Conservation (phyloP, 2,113 vertebrate genomes). For the Merops nubicus region DNA sequence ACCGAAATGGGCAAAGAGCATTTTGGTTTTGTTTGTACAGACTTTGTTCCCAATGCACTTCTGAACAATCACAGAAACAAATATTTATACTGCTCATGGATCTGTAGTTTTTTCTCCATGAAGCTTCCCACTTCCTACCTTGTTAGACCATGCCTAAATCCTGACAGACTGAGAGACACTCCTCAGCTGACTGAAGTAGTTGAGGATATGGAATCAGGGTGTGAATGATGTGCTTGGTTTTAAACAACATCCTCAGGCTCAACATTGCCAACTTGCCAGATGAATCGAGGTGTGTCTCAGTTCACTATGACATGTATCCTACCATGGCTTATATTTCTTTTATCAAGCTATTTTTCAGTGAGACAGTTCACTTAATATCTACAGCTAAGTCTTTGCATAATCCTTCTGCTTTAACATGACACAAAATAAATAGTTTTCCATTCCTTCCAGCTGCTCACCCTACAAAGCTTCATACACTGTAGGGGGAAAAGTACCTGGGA, state of each 20-base stretch:
- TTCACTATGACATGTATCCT: neutral
- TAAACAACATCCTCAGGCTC: neutral
- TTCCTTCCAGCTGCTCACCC: neutral
- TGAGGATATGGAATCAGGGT: neutral
- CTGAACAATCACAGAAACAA: neutral
- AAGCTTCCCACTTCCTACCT: neutral
- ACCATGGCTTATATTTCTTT: neutral
- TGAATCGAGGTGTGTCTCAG: neutral
- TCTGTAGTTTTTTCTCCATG: neutral
- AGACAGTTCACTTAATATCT: neutral
- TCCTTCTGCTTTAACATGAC: neutral
- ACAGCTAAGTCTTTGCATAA: neutral
- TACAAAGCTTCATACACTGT: neutral
- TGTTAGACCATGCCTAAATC: neutral
- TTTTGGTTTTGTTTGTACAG: neutral
- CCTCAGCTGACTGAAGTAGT: neutral
- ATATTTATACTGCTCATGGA: neutral
- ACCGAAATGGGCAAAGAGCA: neutral
- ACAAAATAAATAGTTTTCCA: neutral
- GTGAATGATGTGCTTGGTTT: neutral
- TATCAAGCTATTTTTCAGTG: neutral
- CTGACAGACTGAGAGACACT: neutral
- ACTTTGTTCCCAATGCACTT: neutral
- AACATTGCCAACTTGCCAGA: neutral
- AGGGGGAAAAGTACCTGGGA: neutral